Conservation (phyloP, 2,888 invertebrate genomes). For the Leptopilina syphax region DNA sequence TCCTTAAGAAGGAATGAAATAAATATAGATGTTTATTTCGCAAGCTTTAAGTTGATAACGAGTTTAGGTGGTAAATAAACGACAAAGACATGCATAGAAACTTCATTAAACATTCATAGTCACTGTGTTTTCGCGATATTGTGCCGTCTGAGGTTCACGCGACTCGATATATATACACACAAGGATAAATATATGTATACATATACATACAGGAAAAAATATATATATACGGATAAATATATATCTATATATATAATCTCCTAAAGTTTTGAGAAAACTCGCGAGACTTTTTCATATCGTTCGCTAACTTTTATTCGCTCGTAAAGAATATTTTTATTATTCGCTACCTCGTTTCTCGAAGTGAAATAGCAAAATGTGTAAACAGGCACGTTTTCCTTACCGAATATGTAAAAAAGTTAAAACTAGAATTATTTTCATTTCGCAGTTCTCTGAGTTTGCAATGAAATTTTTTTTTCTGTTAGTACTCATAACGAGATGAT, state of each 20-base stretch:
- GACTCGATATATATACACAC: neutral
- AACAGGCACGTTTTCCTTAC: slow-evolving; percentile 20
- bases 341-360: slow-evolving; percentile 30
- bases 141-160: neutral
- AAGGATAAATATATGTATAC: neutral
- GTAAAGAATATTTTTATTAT: slow-evolving; percentile 40
- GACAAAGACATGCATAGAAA: neutral
- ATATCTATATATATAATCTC: neutral
- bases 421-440: slow-evolving; percentile 31
- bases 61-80: slow-evolving; percentile 19
- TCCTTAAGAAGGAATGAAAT: neutral
- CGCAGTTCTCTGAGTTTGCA: neutral
- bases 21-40: neutral
- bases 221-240: neutral
- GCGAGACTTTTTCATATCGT: slow-evolving; percentile 26
- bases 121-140: slow-evolving; percentile 26
- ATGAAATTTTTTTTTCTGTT: no score
- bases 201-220: neutral
- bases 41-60: neutral
- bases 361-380: slow-evolving; percentile 27
- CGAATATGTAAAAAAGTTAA: slow-evolving; percentile 2
- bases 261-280: slow-evolving; percentile 12
- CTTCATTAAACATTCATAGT: slow-evolving; percentile 37
- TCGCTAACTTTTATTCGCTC: slow-evolving; percentile 28
- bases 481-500: no score